Conservation (phyloP, 2,797 vertebrate genomes). For the Remorina albescens region DNA sequence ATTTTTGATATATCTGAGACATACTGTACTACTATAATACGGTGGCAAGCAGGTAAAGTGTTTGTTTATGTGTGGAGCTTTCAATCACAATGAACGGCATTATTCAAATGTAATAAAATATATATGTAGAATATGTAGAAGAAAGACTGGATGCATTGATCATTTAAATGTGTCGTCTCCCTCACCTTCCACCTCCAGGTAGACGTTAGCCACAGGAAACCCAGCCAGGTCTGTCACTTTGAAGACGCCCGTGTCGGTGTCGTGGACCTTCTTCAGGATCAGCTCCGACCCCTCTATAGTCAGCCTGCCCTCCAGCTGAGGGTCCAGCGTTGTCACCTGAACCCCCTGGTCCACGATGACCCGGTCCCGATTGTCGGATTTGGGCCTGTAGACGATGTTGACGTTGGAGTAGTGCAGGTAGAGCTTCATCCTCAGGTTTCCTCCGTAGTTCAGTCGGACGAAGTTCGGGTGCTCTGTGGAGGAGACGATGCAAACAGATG, state of each 20-base stretch:
- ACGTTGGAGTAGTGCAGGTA: conserved; percentile 69
- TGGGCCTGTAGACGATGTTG: conserved; percentile 75
- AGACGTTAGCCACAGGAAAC: conserved; percentile 77
- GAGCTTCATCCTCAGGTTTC: conserved; percentile 79
- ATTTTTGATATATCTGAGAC: too few relatives aligned
- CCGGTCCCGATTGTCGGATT: conserved; percentile 64
- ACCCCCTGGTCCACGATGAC: conserved; percentile 77
- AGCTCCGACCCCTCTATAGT: conserved; percentile 74
- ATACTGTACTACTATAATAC: too few relatives aligned
- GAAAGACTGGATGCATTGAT: too few relatives aligned
- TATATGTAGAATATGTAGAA: too few relatives aligned
- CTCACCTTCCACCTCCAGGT: conserved; percentile 80
- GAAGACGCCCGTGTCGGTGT: conserved; percentile 75
- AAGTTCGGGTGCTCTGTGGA: conserved; percentile 82
- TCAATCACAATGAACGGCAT: too few relatives aligned
- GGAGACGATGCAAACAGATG: background rate
- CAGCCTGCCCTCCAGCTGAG: conserved; percentile 77
- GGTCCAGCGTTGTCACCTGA: conserved; percentile 65
- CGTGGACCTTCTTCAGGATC: conserved; percentile 72
- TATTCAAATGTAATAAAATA: too few relatives aligned
- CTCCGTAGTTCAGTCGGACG: conserved; percentile 54
- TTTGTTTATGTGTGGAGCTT: too few relatives aligned
- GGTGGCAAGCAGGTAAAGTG: too few relatives aligned
- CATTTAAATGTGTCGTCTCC: background rate
- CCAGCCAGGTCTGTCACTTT: conserved; percentile 79